Evolutionary conservation across 2,797 vertebrate genomes (phyloP).

Genomic region (Scomberomorus guttatus): DNA sequence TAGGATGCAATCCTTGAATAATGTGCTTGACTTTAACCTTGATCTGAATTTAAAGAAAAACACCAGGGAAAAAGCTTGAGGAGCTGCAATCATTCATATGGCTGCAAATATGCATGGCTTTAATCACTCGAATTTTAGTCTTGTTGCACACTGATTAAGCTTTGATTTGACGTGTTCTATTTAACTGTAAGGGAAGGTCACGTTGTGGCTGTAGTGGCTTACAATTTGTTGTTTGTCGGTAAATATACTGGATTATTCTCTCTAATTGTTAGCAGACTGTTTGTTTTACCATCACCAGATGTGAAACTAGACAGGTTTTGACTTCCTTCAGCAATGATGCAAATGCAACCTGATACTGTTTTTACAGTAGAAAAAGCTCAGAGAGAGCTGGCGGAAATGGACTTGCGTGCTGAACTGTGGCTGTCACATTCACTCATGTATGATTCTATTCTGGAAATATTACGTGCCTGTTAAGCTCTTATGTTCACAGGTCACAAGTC

Average conservation of each 20-base stretch:
- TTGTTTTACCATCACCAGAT: slow-evolving; percentile 45
- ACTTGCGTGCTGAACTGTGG: slow-evolving; percentile 39
- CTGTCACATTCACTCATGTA: slow-evolving; percentile 7
- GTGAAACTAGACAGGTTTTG: slow-evolving; percentile 35
- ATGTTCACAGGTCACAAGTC: slow-evolving; percentile 34
- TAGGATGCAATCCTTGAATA: not conserved
- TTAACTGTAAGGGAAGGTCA: slow-evolving; percentile 20
- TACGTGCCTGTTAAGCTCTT: slow-evolving; percentile 13
- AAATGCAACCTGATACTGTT: slow-evolving; percentile 14
- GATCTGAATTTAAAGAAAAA: not conserved
- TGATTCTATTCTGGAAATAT: slow-evolving; percentile 19
- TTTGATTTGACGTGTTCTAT: slow-evolving; percentile 19
- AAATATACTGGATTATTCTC: slow-evolving; percentile 14
- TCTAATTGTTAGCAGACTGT: slow-evolving; percentile 26
- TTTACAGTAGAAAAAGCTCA: slow-evolving; percentile 52
- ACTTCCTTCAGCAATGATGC: slow-evolving; percentile 37
- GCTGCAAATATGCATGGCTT: not conserved
- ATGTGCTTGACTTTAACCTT: not conserved
- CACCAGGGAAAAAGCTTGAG: not conserved
- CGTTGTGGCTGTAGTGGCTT: slow-evolving; percentile 14
- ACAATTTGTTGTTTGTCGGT: not conserved
- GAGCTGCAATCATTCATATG: not conserved
- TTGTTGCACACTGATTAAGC: slow-evolving; percentile 6
- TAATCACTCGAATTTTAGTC: slow-evolving; percentile 21
- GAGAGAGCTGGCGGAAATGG: slow-evolving; percentile 18